These are phyloP conservation scores for Nemotelus pantherinus DNA, from an alignment of 2,888 invertebrate species.

Conservation along the genomic window DNA sequence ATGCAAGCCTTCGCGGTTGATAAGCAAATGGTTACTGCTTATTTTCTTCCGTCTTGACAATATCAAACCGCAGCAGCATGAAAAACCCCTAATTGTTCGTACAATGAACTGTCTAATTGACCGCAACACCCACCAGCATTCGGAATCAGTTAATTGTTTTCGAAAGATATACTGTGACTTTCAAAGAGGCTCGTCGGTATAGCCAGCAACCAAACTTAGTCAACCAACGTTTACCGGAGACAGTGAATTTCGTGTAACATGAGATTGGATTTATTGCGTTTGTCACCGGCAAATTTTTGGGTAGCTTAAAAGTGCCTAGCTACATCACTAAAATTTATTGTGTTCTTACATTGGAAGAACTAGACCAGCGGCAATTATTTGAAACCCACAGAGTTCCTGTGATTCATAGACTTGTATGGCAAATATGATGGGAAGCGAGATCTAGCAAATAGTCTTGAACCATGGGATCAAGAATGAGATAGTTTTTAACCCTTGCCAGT, in stretches of 20 bases:
- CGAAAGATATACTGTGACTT: background rate
- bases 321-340: conserved; percentile 30
- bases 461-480: background rate
- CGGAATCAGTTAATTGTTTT: conserved; percentile 14
- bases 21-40: no score
- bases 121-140: conserved; percentile 26
- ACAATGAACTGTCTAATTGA: conserved; percentile 40
- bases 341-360: conserved; percentile 12
- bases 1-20: no score
- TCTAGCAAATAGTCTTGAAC: background rate
- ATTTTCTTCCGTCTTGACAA: no score
- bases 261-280: background rate
- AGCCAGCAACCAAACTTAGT: conserved; percentile 19
- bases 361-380: background rate
- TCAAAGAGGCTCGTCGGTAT: background rate
- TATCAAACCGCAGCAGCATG: no score
- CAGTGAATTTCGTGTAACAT: conserved; percentile 23
- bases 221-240: background rate
- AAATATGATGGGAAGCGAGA: background rate
- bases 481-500: conserved; percentile 1
- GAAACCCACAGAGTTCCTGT: conserved; percentile 30
- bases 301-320: background rate
- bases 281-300: background rate
- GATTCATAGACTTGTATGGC: background rate
- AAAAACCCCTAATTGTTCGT: conserved; percentile 29